Percentiles rank a stretch among this genome's conserved stretches.
phyloP scores from a whole-genome alignment of 2,113 vertebrate genomes.

The Vicugna pacos region DNA sequence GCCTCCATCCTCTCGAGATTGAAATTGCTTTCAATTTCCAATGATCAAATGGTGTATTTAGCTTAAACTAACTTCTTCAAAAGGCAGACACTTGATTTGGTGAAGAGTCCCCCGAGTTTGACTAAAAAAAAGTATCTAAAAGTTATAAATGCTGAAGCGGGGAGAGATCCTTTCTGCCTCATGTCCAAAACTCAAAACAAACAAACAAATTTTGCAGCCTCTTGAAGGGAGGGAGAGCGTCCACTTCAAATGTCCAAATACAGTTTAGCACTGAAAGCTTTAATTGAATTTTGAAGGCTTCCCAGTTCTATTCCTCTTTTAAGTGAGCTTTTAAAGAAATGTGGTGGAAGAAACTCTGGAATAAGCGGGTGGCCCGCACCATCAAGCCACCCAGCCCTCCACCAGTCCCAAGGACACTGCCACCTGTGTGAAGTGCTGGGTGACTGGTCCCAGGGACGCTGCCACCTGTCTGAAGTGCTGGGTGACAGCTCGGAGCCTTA shows the following conservation, averaged over 20 bases:
- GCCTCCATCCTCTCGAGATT: background rate
- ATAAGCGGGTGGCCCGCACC: accelerated
- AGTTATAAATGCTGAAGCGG: accelerated
- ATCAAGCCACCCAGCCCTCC: accelerated
- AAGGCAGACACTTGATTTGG: background rate
- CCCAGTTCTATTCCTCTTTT: background rate
- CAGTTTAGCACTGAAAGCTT: background rate
- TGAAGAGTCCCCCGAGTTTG: background rate
- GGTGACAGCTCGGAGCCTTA: too few species aligned
- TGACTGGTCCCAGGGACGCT: too few species aligned
- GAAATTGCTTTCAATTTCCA: background rate
- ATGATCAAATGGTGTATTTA: background rate
- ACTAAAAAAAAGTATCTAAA: background rate
- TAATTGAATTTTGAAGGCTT: background rate
- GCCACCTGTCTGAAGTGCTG: too few species aligned
- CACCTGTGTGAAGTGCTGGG: accelerated
- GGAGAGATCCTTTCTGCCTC: accelerated
- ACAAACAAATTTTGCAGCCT: too few species aligned
- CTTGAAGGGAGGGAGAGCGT: background rate
- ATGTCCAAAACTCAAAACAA: background rate
- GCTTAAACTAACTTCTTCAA: background rate
- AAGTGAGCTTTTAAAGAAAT: background rate
- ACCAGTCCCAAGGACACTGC: too few species aligned
- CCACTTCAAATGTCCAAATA: background rate
- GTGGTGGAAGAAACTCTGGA: background rate